These are phyloP conservation scores for Pasiphila rectangulata DNA, from an alignment of 2,888 invertebrate species.

Conservation along the genomic window DNA sequence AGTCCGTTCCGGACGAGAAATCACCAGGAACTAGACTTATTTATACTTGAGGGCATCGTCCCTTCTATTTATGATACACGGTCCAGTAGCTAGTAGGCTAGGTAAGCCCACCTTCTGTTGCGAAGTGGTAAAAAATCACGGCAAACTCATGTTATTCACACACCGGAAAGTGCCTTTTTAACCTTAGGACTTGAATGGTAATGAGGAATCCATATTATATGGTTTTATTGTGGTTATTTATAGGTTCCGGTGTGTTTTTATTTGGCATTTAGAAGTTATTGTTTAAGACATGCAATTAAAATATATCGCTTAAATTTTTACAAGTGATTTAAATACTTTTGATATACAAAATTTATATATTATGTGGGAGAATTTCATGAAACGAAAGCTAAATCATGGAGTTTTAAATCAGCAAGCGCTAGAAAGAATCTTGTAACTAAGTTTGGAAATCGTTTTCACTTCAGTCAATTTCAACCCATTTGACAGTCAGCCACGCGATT, in stretches of 20 bases:
- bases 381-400: neutral
- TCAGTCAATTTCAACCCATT: neutral
- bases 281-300: too few species aligned
- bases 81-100: conserved; percentile 43
- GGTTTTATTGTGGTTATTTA: neutral
- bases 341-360: too few species aligned
- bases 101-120: conserved; percentile 27
- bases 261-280: too few species aligned
- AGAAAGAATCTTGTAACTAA: too few species aligned
- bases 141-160: conserved; percentile 33
- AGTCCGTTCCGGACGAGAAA: conserved; percentile 47
- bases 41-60: conserved; percentile 56
- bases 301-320: too few species aligned
- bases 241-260: neutral
- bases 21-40: conserved; percentile 53
- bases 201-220: neutral
- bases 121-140: conserved; percentile 29
- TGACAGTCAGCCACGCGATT: too few species aligned
- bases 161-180: conserved; percentile 30
- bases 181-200: conserved; percentile 9
- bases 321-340: too few species aligned
- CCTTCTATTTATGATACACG: conserved; percentile 57
- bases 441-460: neutral
- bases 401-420: too few species aligned
- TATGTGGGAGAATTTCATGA: neutral